Evolutionary conservation across 2,888 invertebrate species (phyloP).

Genomic region (Zootermopsis nevadensis): DNA sequence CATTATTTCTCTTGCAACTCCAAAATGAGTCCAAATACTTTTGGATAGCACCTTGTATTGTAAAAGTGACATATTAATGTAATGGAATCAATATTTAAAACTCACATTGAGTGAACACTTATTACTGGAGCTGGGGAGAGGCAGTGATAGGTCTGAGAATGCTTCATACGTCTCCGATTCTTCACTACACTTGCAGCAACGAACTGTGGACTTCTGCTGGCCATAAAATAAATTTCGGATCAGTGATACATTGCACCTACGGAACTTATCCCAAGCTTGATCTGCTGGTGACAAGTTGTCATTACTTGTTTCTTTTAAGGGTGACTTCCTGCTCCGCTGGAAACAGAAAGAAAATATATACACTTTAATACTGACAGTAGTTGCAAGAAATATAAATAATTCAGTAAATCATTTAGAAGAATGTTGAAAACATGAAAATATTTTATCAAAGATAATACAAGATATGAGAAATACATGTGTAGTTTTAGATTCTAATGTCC

Average conservation of each 20-base stretch:
- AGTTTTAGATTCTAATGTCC: too few species aligned
- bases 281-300: constrained; percentile 58
- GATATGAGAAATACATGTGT: too few species aligned
- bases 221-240: constrained; percentile 87
- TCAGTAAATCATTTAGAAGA: not conserved
- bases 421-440: too few species aligned
- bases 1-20: too few species aligned
- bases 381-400: not conserved
- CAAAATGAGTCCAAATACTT: too few species aligned
- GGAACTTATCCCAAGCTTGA: constrained; percentile 79
- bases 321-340: constrained; percentile 31
- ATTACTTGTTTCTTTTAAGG: not conserved
- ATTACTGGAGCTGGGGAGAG: constrained; percentile 72
- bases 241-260: constrained; percentile 75
- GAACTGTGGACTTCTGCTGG: constrained; percentile 84
- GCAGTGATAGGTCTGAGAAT: constrained; percentile 86
- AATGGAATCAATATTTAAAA: constrained; percentile 46
- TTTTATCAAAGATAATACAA: too few species aligned
- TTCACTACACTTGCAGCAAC: constrained; percentile 78
- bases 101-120: constrained; percentile 74
- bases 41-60: too few species aligned
- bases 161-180: constrained; percentile 87
- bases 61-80: too few species aligned
- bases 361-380: not conserved
- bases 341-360: not conserved